These are phyloP conservation scores for Mellivora capensis DNA, from an alignment of 2,113 vertebrate species.

Conservation along the genomic window DNA sequence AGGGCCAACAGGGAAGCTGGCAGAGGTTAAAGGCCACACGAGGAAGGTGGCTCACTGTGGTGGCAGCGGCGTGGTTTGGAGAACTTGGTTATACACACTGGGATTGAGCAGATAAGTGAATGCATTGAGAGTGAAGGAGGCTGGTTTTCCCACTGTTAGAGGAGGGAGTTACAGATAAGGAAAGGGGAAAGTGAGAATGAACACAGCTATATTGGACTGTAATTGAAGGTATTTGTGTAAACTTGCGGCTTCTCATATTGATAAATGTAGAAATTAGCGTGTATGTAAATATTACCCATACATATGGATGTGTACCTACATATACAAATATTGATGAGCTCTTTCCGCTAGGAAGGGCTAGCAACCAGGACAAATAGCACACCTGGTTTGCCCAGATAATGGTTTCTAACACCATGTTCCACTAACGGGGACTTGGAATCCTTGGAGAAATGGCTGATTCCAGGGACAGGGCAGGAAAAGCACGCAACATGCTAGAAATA, in stretches of 20 bases:
- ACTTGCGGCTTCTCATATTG: background rate
- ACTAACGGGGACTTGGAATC: background rate
- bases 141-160: background rate
- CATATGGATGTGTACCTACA: background rate
- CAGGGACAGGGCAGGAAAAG: background rate
- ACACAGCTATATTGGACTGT: background rate
- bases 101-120: background rate
- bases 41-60: background rate
- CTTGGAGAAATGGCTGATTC: background rate
- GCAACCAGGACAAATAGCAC: background rate
- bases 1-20: background rate
- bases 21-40: background rate
- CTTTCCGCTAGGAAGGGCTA: background rate
- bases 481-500: background rate
- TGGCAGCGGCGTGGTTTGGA: background rate
- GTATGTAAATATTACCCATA: background rate
- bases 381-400: background rate
- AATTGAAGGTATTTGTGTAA: background rate
- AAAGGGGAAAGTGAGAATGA: background rate
- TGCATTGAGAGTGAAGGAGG: background rate
- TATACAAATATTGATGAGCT: background rate
- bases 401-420: background rate
- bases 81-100: background rate
- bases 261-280: background rate
- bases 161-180: background rate